Percentiles rank a stretch among this genome's conserved stretches.
Conservation (phyloP, 2,888 invertebrate genomes). For the Proisotoma minuta region DNA sequence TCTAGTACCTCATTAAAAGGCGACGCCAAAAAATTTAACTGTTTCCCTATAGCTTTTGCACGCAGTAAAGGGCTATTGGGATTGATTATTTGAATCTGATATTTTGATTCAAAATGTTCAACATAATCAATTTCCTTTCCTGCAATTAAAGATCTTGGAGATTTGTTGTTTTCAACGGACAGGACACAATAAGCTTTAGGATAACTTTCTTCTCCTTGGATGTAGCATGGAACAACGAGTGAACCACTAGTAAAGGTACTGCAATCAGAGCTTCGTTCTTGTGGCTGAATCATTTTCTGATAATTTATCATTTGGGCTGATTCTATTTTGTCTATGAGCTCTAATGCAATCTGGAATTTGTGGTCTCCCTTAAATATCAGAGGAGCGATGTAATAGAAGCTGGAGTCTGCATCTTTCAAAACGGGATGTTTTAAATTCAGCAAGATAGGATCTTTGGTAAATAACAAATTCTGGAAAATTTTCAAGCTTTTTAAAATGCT, state of each 20-base stretch:
- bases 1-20: background rate
- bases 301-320: no score
- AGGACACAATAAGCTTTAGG: conserved; percentile 73
- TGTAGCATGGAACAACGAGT: no score
- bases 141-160: conserved; percentile 63
- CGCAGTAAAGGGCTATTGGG: conserved; percentile 69
- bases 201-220: no score
- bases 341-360: background rate
- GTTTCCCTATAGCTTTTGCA: conserved; percentile 64
- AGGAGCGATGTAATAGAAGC: background rate
- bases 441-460: background rate
- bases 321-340: background rate
- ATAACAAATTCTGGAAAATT: background rate
- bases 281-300: no score
- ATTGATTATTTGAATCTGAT: conserved; percentile 63
- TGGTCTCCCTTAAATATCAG: background rate
- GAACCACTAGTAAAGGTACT: no score
- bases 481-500: background rate
- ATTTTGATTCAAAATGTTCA: conserved; percentile 71
- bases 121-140: conserved; percentile 61
- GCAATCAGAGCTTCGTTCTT: no score
- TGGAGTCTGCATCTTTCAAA: background rate
- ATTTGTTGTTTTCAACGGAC: conserved; percentile 62
- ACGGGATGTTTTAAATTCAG: background rate
- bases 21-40: conserved; percentile 55